These are phyloP conservation scores for Channa argus DNA, from an alignment of 2,113 vertebrate genomes.

Conservation along the genomic window DNA sequence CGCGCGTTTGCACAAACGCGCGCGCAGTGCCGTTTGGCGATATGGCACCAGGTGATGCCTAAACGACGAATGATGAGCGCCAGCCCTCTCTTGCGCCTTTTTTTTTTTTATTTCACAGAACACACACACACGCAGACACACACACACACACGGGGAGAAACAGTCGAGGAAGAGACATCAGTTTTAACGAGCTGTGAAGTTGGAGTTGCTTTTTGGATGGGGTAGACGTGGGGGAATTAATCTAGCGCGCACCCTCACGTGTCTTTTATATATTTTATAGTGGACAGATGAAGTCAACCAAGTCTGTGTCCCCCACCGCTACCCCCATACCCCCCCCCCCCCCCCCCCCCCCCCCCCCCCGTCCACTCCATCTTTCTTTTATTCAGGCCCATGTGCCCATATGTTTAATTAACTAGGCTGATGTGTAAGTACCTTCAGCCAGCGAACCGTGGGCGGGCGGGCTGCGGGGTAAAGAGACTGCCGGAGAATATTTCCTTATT, in stretches of 20 bases:
- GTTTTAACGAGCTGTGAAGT: slow-evolving; percentile 62
- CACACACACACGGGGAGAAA: slow-evolving; percentile 15
- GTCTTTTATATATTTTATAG: slow-evolving; percentile 50
- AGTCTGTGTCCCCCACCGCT: slow-evolving; percentile 4
- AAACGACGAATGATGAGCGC: slow-evolving; percentile 44
- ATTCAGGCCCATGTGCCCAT: slow-evolving; percentile 56
- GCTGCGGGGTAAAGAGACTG: slow-evolving; percentile 67
- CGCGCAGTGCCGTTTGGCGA: slow-evolving; percentile 46
- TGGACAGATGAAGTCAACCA: slow-evolving; percentile 65
- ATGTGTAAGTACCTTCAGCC: slow-evolving; percentile 78
- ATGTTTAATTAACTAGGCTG: slow-evolving; percentile 80
- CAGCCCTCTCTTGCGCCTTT: slow-evolving; percentile 15
- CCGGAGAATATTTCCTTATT: slow-evolving; percentile 58
- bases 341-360: background rate
- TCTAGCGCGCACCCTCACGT: slow-evolving; percentile 28
- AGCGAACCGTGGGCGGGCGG: slow-evolving; percentile 72
- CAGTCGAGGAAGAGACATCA: slow-evolving; percentile 22
- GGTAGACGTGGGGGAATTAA: slow-evolving; percentile 34
- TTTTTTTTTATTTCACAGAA: slow-evolving; percentile 9
- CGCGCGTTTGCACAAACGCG: background rate
- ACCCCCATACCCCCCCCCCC: background rate
- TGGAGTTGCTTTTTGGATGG: slow-evolving; percentile 33
- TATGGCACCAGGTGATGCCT: slow-evolving; percentile 66
- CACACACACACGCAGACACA: background rate
- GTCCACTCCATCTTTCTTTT: slow-evolving; percentile 11